phyloP scores from a whole-genome alignment of 2,888 invertebrate genomes.

The Gerris lacustris region DNA sequence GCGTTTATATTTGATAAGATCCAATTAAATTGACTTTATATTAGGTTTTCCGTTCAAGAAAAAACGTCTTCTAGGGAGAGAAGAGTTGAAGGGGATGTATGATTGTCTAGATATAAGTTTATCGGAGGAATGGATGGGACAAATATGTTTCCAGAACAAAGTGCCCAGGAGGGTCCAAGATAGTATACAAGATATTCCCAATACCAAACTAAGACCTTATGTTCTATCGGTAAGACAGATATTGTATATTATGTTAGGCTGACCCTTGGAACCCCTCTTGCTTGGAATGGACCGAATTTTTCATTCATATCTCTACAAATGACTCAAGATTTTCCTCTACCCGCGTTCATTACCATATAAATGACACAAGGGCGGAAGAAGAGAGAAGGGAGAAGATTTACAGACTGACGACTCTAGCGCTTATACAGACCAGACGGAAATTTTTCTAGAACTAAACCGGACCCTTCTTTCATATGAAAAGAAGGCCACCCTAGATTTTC shows the following conservation, averaged over 20 bases:
- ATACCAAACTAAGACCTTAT: not conserved
- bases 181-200: not conserved
- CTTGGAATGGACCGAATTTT: conserved; percentile 26
- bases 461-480: not conserved
- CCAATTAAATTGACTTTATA: too few species aligned
- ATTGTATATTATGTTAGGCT: not conserved
- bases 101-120: not conserved
- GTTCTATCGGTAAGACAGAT: not conserved
- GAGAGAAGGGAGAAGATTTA: not conserved
- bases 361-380: not conserved
- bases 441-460: too few species aligned
- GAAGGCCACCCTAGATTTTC: not conserved
- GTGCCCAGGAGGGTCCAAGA: not conserved
- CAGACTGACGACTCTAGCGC: not conserved
- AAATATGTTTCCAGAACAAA: not conserved
- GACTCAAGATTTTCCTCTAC: conserved; percentile 23
- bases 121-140: not conserved
- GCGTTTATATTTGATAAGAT: too few species aligned
- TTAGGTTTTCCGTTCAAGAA: too few species aligned
- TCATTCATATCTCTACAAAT: conserved; percentile 33
- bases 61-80: too few species aligned
- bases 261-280: not conserved
- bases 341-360: not conserved
- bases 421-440: too few species aligned
- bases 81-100: too few species aligned